Conservation (phyloP, 2,113 vertebrate species). For the Mus musculus region DNA sequence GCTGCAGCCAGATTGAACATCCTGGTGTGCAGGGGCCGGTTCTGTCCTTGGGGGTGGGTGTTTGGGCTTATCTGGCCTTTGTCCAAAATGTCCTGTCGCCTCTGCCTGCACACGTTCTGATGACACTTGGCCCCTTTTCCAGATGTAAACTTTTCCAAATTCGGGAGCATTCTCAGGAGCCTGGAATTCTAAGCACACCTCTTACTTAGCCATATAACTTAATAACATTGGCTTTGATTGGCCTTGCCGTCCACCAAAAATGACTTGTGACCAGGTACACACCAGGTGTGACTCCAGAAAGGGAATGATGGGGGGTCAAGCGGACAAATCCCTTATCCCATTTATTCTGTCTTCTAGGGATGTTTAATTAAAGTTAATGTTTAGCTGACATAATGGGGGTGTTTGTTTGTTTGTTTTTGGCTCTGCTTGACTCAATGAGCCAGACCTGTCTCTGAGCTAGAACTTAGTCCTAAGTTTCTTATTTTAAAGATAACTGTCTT, state of each 20-base stretch:
- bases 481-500: neutral
- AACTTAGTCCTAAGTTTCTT: neutral
- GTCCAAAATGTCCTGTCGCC: neutral
- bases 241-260: neutral
- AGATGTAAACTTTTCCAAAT: neutral
- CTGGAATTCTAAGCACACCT: rapidly evolving
- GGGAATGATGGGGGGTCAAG: rapidly evolving
- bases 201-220: neutral
- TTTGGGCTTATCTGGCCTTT: neutral
- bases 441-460: neutral
- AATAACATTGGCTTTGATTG: neutral
- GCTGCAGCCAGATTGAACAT: neutral
- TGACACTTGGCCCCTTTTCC: neutral
- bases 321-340: rapidly evolving
- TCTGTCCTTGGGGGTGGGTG: neutral
- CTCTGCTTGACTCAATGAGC: neutral
- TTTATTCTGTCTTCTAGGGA: neutral
- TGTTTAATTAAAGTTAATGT: neutral
- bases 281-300: neutral
- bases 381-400: neutral
- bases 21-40: neutral
- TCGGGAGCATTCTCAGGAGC: neutral
- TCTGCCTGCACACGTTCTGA: neutral
- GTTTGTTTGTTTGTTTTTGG: too few species aligned
- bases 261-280: neutral